Conservation (phyloP, 2,797 vertebrate species). For the Tapirus indicus region DNA sequence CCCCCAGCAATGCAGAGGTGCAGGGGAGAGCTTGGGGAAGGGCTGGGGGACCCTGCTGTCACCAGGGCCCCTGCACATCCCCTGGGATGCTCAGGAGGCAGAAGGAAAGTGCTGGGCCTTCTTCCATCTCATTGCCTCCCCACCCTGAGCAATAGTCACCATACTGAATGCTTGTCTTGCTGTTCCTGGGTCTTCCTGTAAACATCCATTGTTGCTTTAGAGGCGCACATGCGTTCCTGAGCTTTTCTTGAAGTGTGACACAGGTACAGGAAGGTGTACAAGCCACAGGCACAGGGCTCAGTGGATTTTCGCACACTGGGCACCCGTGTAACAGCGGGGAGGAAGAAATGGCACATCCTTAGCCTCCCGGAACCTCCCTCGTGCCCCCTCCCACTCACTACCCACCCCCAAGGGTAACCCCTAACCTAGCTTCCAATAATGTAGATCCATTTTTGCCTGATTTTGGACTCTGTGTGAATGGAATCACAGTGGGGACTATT, state of each 20-base stretch:
- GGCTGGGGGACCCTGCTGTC: neutral
- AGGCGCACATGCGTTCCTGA: rapidly evolving
- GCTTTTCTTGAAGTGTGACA: rapidly evolving
- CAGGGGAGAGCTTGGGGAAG: neutral
- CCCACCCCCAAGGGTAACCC: rapidly evolving
- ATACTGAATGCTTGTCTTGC: rapidly evolving
- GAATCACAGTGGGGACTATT: rapidly evolving
- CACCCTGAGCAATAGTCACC: neutral
- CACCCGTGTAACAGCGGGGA: rapidly evolving
- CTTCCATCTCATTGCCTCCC: rapidly evolving
- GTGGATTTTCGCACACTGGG: rapidly evolving
- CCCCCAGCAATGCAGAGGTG: neutral
- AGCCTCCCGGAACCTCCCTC: neutral
- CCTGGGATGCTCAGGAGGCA: neutral
- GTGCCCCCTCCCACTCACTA: rapidly evolving
- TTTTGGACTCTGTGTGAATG: neutral
- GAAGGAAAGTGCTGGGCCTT: neutral
- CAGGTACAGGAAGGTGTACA: rapidly evolving
- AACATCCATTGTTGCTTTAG: rapidly evolving
- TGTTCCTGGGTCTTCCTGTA: rapidly evolving
- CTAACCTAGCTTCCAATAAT: neutral
- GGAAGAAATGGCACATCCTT: rapidly evolving
- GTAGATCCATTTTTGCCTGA: rapidly evolving
- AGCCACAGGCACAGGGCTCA: rapidly evolving
- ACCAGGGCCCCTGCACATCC: rapidly evolving